These are phyloP conservation scores for Bombus sylvicola DNA, from an alignment of 1,140 invertebrate genomes.

Conservation along the genomic window DNA sequence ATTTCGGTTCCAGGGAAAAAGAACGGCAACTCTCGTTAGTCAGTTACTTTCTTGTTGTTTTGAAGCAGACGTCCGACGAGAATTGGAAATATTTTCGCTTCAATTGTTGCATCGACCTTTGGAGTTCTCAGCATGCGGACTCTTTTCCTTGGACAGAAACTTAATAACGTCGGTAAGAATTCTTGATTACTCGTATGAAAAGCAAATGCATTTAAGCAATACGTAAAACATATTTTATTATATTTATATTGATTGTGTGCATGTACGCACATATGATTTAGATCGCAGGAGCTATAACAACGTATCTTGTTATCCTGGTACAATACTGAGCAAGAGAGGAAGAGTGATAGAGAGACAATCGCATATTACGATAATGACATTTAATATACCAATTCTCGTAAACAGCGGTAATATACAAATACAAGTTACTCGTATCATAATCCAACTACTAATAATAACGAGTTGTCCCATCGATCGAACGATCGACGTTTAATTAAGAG, in stretches of 20 bases:
- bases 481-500: constrained; percentile 66
- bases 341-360: constrained; percentile 3
- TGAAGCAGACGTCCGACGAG: constrained; percentile 71
- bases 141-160: constrained; percentile 85
- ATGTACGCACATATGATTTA: constrained; percentile 74
- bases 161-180: constrained; percentile 86
- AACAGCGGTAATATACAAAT: constrained; percentile 71
- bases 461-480: constrained; percentile 52
- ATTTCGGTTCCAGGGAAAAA: constrained; percentile 63
- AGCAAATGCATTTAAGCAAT: not conserved
- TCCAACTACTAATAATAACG: constrained; percentile 51
- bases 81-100: constrained; percentile 86
- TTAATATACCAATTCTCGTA: constrained; percentile 72
- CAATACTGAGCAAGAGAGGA: constrained; percentile 78
- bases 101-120: constrained; percentile 85
- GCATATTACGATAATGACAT: constrained; percentile 68
- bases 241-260: not conserved
- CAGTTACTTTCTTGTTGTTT: constrained; percentile 72
- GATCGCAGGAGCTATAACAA: constrained; percentile 87
- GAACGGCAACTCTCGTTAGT: constrained; percentile 76
- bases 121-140: constrained; percentile 86
- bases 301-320: constrained; percentile 88
- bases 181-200: not conserved
- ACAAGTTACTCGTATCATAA: constrained; percentile 57
- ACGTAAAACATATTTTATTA: not conserved